Percentiles rank a stretch among this genome's conserved stretches.
phyloP scores from a whole-genome alignment of 1,140 invertebrate genomes.

The Chironomus striatipennis region DNA sequence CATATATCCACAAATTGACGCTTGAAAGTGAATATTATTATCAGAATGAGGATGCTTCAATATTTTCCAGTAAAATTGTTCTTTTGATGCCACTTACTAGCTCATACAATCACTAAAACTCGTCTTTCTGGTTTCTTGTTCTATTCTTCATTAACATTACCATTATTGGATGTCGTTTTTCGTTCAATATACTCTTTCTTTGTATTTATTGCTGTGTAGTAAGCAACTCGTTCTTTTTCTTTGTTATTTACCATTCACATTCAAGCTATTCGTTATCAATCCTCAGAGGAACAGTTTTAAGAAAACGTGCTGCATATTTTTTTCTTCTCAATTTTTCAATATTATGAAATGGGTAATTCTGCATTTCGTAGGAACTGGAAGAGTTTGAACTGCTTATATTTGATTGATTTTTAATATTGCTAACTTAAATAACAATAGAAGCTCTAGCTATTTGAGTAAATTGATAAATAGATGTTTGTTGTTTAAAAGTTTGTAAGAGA shows the following conservation, averaged over 20 bases:
- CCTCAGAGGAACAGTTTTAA: background rate
- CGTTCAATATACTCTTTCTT: background rate
- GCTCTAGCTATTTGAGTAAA: too few relatives aligned
- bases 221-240: background rate
- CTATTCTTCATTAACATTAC: conserved; percentile 3
- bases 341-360: too few relatives aligned
- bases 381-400: too few relatives aligned
- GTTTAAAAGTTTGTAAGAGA: too few relatives aligned
- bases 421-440: too few relatives aligned
- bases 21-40: background rate
- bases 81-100: background rate
- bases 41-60: background rate
- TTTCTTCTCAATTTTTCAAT: too few relatives aligned
- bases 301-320: background rate
- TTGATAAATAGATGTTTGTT: too few relatives aligned
- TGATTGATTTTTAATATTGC: too few relatives aligned
- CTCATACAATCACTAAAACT: background rate
- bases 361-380: too few relatives aligned
- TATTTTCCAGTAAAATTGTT: background rate
- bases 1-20: background rate
- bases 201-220: background rate
- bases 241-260: too few relatives aligned
- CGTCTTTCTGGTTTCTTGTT: background rate
- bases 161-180: background rate
- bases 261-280: conserved; percentile 13